A percentile compares a stretch with the other conserved stretches of the same genome.
Evolutionary conservation across 1,140 invertebrate species (phyloP).

Genomic region (Hesperophylax magnus): DNA sequence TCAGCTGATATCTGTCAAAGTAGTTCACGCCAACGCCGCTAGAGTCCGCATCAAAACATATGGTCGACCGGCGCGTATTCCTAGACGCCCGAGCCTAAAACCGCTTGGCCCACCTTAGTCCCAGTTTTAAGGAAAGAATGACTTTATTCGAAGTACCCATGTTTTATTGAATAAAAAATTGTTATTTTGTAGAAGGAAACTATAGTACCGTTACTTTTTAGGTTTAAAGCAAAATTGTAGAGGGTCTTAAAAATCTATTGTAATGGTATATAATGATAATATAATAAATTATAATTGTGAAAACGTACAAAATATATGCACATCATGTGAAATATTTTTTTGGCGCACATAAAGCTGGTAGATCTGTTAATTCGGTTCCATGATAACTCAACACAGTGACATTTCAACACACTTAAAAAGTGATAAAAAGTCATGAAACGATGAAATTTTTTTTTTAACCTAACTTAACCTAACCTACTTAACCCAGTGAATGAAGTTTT

Average conservation of each 20-base stretch:
- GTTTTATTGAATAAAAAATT: not conserved
- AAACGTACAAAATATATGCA: no score
- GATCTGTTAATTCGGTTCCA: no score
- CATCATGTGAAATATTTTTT: no score
- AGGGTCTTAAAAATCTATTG: not conserved
- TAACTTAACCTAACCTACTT: no score
- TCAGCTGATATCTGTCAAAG: constrained; percentile 51
- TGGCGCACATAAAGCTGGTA: no score
- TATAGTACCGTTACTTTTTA: not conserved
- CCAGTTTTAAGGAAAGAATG: not conserved
- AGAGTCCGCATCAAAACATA: constrained; percentile 23
- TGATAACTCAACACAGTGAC: no score
- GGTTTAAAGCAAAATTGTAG: not conserved
- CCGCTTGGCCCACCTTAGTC: not conserved
- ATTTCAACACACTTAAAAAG: no score
- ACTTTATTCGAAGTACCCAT: not conserved
- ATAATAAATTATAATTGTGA: no score
- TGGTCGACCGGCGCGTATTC: not conserved
- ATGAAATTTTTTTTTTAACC: no score
- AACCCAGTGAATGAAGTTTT: no score
- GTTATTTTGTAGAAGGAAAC: not conserved
- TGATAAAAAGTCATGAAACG: no score
- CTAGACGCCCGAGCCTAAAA: not conserved
- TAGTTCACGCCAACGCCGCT: constrained; percentile 28
- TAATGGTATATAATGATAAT: not conserved